These are phyloP conservation scores for Plebejus anna DNA, from an alignment of 2,888 invertebrate genomes.

Conservation along the genomic window DNA sequence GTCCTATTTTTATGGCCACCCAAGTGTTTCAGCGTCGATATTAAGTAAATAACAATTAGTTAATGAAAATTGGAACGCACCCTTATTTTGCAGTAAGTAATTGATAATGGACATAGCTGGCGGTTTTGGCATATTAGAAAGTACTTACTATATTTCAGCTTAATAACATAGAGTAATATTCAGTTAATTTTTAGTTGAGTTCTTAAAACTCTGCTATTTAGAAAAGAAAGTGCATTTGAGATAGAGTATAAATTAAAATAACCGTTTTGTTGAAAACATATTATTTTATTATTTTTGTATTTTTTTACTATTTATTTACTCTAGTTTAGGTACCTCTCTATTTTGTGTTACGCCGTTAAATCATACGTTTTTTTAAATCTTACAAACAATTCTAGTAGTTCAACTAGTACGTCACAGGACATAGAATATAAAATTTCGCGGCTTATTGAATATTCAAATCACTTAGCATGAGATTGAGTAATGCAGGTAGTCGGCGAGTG, in stretches of 20 bases:
- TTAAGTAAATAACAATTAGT: constrained; percentile 22
- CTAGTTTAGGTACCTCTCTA: no score
- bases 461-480: constrained; percentile 36
- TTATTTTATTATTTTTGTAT: no score
- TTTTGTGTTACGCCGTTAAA: no score
- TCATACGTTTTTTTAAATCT: no score
- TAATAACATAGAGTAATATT: not conserved
- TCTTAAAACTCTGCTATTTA: no score
- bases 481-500: constrained; percentile 35
- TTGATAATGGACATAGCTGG: constrained; percentile 17
- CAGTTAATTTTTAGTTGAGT: not conserved
- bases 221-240: no score
- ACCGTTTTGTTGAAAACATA: no score
- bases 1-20: constrained; percentile 13
- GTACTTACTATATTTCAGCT: not conserved
- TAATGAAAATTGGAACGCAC: constrained; percentile 7
- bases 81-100: constrained; percentile 20
- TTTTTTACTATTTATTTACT: no score
- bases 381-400: no score
- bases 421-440: not conserved
- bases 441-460: constrained; percentile 34
- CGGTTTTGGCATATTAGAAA: not conserved
- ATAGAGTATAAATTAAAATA: no score
- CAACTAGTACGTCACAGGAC: no score
- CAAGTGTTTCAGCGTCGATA: constrained; percentile 2